phyloP scores from a whole-genome alignment of 2,113 vertebrate species.

The Barnardius zonarius region DNA sequence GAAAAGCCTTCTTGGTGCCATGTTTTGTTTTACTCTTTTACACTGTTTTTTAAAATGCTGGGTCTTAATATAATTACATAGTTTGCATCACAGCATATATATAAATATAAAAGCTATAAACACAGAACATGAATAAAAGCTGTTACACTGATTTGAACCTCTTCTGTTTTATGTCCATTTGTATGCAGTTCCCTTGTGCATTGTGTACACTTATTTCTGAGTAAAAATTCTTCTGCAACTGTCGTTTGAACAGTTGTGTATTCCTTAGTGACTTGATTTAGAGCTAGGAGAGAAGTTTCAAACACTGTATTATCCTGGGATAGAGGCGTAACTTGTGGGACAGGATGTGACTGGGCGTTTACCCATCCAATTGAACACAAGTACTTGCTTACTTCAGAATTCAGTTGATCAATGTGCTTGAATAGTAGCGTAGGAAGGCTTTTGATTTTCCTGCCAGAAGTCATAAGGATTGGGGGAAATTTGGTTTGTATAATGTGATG shows the following conservation, averaged over 20 bases:
- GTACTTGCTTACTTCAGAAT: neutral
- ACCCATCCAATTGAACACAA: neutral
- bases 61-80: neutral
- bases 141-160: neutral
- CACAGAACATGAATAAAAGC: neutral
- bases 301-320: neutral
- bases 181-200: neutral
- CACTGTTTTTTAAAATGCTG: neutral
- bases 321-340: neutral
- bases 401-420: neutral
- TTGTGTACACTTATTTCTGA: neutral
- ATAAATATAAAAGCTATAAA: neutral
- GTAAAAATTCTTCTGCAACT: neutral
- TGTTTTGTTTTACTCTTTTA: constrained; percentile 71
- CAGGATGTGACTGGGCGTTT: neutral
- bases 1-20: constrained; percentile 77
- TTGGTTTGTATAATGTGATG: rapidly evolving
- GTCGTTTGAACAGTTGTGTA: neutral
- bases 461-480: neutral
- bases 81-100: neutral
- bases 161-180: rapidly evolving
- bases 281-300: neutral
- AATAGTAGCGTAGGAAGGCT: neutral
- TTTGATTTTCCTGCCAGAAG: neutral
- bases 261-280: neutral